phyloP scores from a whole-genome alignment of 1,140 invertebrate species.

The Episyrphus balteatus region DNA sequence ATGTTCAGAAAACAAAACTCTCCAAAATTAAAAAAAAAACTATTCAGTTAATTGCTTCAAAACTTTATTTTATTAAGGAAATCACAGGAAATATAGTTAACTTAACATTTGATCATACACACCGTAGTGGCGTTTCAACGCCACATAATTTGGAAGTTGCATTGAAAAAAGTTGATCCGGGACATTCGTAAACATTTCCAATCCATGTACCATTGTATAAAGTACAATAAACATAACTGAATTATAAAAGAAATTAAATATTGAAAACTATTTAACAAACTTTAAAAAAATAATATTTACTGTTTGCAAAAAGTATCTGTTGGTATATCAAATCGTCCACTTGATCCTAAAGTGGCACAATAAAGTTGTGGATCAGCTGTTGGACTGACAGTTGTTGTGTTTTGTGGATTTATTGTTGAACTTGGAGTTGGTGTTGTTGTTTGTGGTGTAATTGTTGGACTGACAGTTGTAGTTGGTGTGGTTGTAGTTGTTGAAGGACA shows the following conservation, averaged over 20 bases:
- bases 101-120: background rate
- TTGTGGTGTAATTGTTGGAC: slow-evolving; percentile 3
- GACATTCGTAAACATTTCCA: slow-evolving; percentile 19
- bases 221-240: slow-evolving; percentile 19
- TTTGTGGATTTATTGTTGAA: slow-evolving; percentile 1
- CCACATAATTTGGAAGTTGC: slow-evolving; percentile 5
- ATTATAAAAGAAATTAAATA: background rate
- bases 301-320: slow-evolving; percentile 21
- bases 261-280: background rate
- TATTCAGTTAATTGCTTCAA: no score
- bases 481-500: slow-evolving; percentile 13
- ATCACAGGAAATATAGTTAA: no score
- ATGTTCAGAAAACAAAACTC: no score
- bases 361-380: slow-evolving; percentile 12
- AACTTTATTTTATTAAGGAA: no score
- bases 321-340: slow-evolving; percentile 13
- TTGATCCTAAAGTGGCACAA: slow-evolving; percentile 12
- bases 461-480: slow-evolving; percentile 1
- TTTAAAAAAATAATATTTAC: slow-evolving; percentile 1
- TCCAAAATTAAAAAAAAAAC: no score
- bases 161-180: slow-evolving; percentile 14
- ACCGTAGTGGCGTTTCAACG: slow-evolving; percentile 12
- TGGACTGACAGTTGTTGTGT: no score
- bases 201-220: slow-evolving; percentile 12
- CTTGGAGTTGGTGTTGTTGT: slow-evolving; percentile 9